Percentiles rank a stretch among this genome's conserved stretches.
Conservation (phyloP, 2,888 invertebrate species). For the Blastobasis lacticolella region DNA sequence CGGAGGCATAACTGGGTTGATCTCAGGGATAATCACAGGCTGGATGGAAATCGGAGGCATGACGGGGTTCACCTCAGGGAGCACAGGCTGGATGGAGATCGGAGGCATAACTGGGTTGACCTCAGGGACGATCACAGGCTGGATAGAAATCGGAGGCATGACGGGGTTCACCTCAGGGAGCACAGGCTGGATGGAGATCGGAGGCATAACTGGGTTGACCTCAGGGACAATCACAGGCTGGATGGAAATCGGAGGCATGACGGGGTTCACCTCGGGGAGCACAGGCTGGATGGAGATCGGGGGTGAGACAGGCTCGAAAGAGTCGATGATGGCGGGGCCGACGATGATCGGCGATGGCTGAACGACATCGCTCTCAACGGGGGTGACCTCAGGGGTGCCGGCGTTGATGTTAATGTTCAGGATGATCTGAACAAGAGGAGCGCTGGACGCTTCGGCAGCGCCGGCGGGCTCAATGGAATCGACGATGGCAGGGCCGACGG, state of each 20-base stretch:
- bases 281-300: background rate
- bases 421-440: background rate
- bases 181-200: background rate
- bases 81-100: conserved; percentile 8
- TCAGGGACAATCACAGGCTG: background rate
- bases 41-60: background rate
- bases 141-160: background rate
- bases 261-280: background rate
- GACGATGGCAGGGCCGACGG: background rate
- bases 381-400: background rate
- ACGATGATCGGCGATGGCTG: background rate
- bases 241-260: background rate
- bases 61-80: conserved; percentile 3
- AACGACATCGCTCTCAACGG: background rate
- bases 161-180: background rate
- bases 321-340: background rate
- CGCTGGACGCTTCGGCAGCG: background rate
- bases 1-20: conserved; percentile 1
- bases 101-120: conserved; percentile 3
- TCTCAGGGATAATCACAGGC: background rate
- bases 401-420: conserved; percentile 3
- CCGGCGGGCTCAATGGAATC: background rate
- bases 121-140: background rate
- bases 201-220: too few relatives aligned
- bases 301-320: background rate